Evolutionary conservation across 2,888 invertebrate genomes (phyloP), one percentile per base, ranked within the genome.

Genomic region (Stenichneumon culpator): DNA sequence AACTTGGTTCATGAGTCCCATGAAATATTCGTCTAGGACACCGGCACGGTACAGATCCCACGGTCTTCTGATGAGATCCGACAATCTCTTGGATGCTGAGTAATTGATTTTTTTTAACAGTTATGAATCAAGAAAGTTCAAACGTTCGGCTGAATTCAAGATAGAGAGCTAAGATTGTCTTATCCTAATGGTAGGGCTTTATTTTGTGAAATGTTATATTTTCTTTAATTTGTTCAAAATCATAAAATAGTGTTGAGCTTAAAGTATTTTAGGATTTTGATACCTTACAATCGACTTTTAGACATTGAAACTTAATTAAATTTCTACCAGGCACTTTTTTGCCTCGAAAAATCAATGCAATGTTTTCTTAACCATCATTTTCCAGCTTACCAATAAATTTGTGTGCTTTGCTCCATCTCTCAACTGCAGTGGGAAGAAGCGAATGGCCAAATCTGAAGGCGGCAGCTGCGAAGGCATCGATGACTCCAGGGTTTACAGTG

Each of bases 381-480:
- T 47, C 16, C 16, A 67, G 87, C 90, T 95, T 95, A 97, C 97
- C 97, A 88, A 98, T 98, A 92, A 98, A 98, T 94, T 98, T 98
- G 93, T 98, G 98, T 32, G 98, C 98, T 94, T 98, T 98, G 79
- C 98, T 98, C 98, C 98, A 98, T 92, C 98, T 96, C 94, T 98
- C 98, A 4, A 98, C 97, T 32, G 98, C 97, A 1, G 98, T 98
- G 11, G 98, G 98, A 85, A 98, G 94, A 22, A 98, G 94, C 0
- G 98, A 98, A 93, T 98, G 98, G 0, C 98, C 98, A 90, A 98
- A 98, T 90, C 98, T 96, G 94, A 98, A 98, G 14, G 98, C 98
- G 65, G 98, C 98, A 16, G 98, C 96, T n/a, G 98, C 97, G 92
- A 98, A 98, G 3, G 98, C 97, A 84, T 97, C 98, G 87, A 98